Evolutionary conservation across 2,888 invertebrate genomes (phyloP), one percentile per base, ranked within the genome.

Genomic region (Tipula unca): DNA sequence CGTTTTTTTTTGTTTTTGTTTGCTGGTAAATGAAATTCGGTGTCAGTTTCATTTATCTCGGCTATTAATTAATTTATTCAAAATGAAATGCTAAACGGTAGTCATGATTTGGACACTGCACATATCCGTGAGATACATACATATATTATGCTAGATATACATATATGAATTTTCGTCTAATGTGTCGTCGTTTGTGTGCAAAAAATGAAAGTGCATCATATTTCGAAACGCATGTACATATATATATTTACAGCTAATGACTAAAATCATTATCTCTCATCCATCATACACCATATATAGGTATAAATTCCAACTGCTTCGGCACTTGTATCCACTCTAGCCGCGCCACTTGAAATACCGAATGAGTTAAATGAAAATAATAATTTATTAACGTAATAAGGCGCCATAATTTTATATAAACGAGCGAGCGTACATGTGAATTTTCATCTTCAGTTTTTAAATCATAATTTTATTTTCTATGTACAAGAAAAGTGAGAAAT

Each of bases 381-480:
- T 69, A 69, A 69, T 69, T 69, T 69, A 69, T 69, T 69, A 69
- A 69, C 69, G 69, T 69, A 69, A 69, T 69, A 69, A 69, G 69
- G 69, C 69, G 69, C 69, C 69, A 69, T 69, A 69, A 54, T 25
- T 25, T 10, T 25, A 48, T 48, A 69, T 69, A 25, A n/a, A 25
- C 25, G 13, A 69, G 20, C 69, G 8, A 69, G 25, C 69, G 69
- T 25, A 69, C 69, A 69, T 69, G 69, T 69, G 69, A 69, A 69
- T 69, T 69, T 69, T 69, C 69, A 25, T 69, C 69, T 69, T 69
- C 25, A 69, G 69, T 10, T 25, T n/a, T 25, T 69, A 10, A 25
- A 69, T 69, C 69, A 69, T 69, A 69, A 20, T 69, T 69, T 69
- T 69, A n/a, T n/a, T 25, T 69, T 25, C 69, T 25, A 69, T 25